Evolutionary conservation across 2,888 invertebrate genomes (phyloP).

Genomic region (Rugalucina vietnamica): DNA sequence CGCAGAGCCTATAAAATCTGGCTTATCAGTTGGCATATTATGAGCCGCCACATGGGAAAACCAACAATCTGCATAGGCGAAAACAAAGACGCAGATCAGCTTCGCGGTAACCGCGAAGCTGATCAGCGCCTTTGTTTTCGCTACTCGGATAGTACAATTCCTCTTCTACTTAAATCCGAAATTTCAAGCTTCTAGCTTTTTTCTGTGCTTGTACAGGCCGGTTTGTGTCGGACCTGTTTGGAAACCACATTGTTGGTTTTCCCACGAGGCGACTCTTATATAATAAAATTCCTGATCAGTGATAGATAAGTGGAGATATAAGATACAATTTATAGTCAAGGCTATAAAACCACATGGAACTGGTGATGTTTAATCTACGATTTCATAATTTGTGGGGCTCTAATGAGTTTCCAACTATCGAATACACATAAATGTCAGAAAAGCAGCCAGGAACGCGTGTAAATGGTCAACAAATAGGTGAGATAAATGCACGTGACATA

Average conservation of each 20-base stretch:
- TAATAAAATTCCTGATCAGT: not conserved
- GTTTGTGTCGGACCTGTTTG: no score
- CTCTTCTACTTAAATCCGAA: no score
- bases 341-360: not conserved
- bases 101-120: no score
- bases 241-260: no score
- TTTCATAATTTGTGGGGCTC: constrained; percentile 2
- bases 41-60: no score
- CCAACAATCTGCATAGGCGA: no score
- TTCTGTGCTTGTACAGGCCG: no score
- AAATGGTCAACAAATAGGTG: constrained; percentile 1
- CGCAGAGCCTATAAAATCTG: not conserved
- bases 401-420: not conserved
- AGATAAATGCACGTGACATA: not conserved
- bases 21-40: not conserved
- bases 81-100: no score
- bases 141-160: no score
- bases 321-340: not conserved
- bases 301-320: constrained; percentile 2
- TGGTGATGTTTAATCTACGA: not conserved
- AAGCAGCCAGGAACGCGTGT: not conserved
- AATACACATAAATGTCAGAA: constrained; percentile 11
- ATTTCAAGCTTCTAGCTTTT: no score
- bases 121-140: no score
- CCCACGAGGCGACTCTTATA: no score